Conservation (phyloP, 2,797 vertebrate genomes). For the Galaxias olidus region DNA sequence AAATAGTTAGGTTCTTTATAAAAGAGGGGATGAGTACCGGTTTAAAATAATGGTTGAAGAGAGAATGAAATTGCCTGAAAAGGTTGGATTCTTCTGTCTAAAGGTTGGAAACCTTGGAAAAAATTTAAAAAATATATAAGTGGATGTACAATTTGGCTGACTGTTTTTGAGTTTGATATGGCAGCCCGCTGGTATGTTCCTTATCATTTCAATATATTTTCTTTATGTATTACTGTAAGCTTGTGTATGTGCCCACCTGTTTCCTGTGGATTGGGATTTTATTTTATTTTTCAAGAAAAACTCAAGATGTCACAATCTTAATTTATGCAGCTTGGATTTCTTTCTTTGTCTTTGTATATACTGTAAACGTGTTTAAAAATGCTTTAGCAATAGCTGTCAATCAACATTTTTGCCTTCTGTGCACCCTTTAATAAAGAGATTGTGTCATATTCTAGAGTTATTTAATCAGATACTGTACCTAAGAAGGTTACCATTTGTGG, state of each 20-base stretch:
- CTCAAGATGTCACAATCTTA: slow-evolving; percentile 48
- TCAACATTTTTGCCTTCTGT: slow-evolving; percentile 33
- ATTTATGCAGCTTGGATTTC: slow-evolving; percentile 57
- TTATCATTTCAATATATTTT: slow-evolving; percentile 8
- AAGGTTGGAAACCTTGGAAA: background rate
- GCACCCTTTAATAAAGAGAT: slow-evolving; percentile 38
- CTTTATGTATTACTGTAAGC: slow-evolving; percentile 28
- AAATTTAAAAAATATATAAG: slow-evolving; percentile 5
- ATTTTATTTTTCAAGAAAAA: slow-evolving; percentile 37
- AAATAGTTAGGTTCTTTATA: background rate
- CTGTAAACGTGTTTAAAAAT: slow-evolving; percentile 46
- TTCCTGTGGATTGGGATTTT: slow-evolving; percentile 48
- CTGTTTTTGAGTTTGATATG: slow-evolving; percentile 2
- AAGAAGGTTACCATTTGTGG: slow-evolving; percentile 26
- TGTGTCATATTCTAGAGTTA: slow-evolving; percentile 50
- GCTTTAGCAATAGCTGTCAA: slow-evolving; percentile 57
- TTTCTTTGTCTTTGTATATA: slow-evolving; percentile 64
- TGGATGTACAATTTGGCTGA: slow-evolving; percentile 3
- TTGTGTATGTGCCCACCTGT: slow-evolving; percentile 56
- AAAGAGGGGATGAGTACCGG: slow-evolving; percentile 7
- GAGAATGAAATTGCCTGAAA: background rate
- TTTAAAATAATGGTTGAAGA: background rate
- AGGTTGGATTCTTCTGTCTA: background rate
- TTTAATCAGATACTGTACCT: slow-evolving; percentile 50
- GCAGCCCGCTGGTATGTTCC: slow-evolving; percentile 1